A percentile compares a stretch with the other conserved stretches of the same genome.
Conservation (phyloP, 2,113 vertebrate genomes). For the Platanista minor region DNA sequence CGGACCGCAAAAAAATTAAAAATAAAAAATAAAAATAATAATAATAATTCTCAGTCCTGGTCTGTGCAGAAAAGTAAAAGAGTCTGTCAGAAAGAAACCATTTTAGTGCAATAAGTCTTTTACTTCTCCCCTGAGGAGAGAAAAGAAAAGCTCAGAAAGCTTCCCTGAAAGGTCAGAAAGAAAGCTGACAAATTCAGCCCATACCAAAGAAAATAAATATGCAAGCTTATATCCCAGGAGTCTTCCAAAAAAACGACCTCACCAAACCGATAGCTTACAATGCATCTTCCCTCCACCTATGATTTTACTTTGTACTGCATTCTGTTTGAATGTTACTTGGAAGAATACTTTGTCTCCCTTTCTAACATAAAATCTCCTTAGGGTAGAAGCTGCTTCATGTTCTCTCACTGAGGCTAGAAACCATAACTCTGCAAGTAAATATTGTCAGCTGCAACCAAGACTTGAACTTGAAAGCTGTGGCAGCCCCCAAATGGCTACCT, state of each 20-base stretch:
- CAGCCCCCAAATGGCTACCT: not conserved
- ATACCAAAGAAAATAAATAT: conserved; percentile 22
- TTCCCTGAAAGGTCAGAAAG: not conserved
- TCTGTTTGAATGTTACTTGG: not conserved
- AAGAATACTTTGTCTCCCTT: conserved; percentile 12
- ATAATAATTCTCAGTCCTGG: not conserved
- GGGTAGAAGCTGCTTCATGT: not conserved
- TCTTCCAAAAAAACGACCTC: not conserved
- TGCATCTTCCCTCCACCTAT: not conserved
- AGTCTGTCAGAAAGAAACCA: not conserved
- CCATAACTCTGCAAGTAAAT: conserved; percentile 22
- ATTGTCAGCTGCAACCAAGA: not conserved
- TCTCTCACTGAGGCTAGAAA: not conserved
- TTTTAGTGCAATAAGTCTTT: not conserved
- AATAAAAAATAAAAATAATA: too few species aligned
- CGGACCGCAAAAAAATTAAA: too few species aligned
- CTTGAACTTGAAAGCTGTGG: not conserved
- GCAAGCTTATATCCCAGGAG: conserved; percentile 6
- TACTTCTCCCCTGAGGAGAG: not conserved
- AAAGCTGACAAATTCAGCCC: not conserved
- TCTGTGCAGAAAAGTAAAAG: conserved; percentile 21
- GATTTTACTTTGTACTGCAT: not conserved
- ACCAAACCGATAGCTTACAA: not conserved
- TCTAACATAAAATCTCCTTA: conserved; percentile 29
- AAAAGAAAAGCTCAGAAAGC: not conserved